Evolutionary conservation across 2,797 vertebrate species (phyloP), one percentile per base, ranked within the genome.

Genomic region (Schizopygopsis pylzovi): DNA sequence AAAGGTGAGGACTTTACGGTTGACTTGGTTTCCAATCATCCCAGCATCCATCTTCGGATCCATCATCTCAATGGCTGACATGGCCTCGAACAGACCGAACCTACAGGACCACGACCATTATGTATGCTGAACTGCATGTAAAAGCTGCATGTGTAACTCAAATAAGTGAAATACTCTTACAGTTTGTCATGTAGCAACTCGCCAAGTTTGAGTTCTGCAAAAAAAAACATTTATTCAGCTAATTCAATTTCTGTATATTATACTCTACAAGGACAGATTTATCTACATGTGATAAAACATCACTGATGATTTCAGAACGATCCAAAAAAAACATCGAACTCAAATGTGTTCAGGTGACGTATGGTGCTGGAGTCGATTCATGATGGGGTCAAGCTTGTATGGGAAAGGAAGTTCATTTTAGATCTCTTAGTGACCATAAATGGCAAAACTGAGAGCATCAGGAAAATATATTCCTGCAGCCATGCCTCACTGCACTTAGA

Each of bases 31-130:
- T 91, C 98, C 98, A 88, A 99, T 99, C 98, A 99, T 99, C 83
- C 98, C 98, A 59, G 98, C 98, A 88, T 99, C 98, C 98, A 99
- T 99, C 91, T 99, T 99, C 16, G 98, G 98, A 94, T 99, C 98
- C 98, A 99, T 99, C 98, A 99, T 99, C 95, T 99, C 98, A 92
- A 99, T 99, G 85, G 98, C 98, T 86, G 98, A 99, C 98, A 99
- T 99, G 73, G 98, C 98, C 95, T 99, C 98, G 94, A 99, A 99
- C 85, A 99, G 95, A 81, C 98, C 98, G 94, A 99, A 99, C 85
- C 98, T 99, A 68, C 10, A 73, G 65, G 6, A n/a, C 72, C 22
- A 70, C 2, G 4, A 45, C 13, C 12, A 49, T 65, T 12, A 52
- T 3, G 0, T 22, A 7, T 1, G 1, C 49, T 9, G 6, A 25